Base-by-base conservation (phyloP, 2,888 invertebrate species). In the Congeria kusceri region DNA sequence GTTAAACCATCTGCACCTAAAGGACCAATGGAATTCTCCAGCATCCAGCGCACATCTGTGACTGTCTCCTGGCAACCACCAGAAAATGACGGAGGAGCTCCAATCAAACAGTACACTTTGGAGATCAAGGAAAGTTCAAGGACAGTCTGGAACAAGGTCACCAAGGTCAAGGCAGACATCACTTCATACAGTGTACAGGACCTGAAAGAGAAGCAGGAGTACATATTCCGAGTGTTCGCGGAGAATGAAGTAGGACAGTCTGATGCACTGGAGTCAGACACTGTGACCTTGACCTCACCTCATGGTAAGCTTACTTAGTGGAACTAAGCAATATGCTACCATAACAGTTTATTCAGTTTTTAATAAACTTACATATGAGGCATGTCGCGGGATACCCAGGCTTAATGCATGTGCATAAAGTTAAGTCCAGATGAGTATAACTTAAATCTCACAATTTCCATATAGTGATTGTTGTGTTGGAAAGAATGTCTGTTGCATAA, bases 11-110 rank as follows among this genome's bases (percentile, higher is more conserved):
- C 87, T 49, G 71, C 88, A 67, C 92, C 92, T 29, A 80, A 87
- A 56, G 91, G 90, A 27, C 92, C 92, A 39, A 87, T 91, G 57
- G 84, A 84, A 68, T 87, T 91, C 76, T 85, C 86, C 20, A 88
- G 92, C 80, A 83, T 92, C 68, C 88, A 88, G 11, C 78, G 87
- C 61, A 90, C 88, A 47, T 86, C 89, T 13, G 83, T 91, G 23
- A 90, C 86, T 18, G 83, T 93, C 62, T 70, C 91, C 61, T 94
- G 94, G 94, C 88, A 96, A 90, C 95, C 96, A 70, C 96, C 98
- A 0, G 96, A 96, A 92, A 95, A 95, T 84, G 97, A 98, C 92
- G 98, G 98, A 47, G 98, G 98, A 1, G 96, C 96, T 47, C 96
- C 96, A 46, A 85, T 94, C 68, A 91, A 91, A 29, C 89, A 89